These are phyloP conservation scores for Zaprionus obscuricornis DNA, from an alignment of 2,888 invertebrate genomes.

Conservation along the genomic window DNA sequence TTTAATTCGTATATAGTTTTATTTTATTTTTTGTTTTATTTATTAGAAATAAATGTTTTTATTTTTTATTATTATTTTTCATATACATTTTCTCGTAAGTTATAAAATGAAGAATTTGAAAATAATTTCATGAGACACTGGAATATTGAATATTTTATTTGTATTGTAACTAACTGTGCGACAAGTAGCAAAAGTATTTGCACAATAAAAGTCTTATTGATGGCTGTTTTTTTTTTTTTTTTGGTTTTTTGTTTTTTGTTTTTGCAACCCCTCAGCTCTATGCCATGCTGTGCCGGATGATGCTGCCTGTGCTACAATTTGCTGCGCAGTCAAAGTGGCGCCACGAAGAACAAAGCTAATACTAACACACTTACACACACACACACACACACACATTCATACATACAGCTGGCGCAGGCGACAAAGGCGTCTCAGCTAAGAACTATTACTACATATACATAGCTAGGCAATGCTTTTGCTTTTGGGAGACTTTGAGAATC, in stretches of 20 bases:
- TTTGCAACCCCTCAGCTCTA: slow-evolving; percentile 6
- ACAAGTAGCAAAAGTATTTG: slow-evolving; percentile 36
- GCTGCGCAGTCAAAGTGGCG: slow-evolving; percentile 56
- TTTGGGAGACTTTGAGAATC: no score
- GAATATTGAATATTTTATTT: no score
- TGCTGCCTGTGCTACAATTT: slow-evolving; percentile 32
- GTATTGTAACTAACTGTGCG: slow-evolving; percentile 9
- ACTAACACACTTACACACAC: no score
- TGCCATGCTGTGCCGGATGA: slow-evolving; percentile 7
- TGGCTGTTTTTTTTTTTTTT: slow-evolving; percentile 59
- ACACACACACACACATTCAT: slow-evolving; percentile 7
- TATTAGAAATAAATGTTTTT: no score
- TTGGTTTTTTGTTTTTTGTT: slow-evolving; percentile 16
- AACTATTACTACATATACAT: no score
- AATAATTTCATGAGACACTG: no score
- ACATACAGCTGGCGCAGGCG: slow-evolving; percentile 34
- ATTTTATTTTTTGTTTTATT: no score
- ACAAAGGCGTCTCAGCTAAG: slow-evolving; percentile 37
- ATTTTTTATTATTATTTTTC: no score
- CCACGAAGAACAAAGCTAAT: slow-evolving; percentile 36
- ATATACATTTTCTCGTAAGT: no score
- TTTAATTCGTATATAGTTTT: no score
- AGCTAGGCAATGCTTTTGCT: no score
- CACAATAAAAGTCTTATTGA: slow-evolving; percentile 61
- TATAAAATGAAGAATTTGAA: no score